Conservation (phyloP, 2,113 vertebrate genomes). For the Zosterops japonicus region DNA sequence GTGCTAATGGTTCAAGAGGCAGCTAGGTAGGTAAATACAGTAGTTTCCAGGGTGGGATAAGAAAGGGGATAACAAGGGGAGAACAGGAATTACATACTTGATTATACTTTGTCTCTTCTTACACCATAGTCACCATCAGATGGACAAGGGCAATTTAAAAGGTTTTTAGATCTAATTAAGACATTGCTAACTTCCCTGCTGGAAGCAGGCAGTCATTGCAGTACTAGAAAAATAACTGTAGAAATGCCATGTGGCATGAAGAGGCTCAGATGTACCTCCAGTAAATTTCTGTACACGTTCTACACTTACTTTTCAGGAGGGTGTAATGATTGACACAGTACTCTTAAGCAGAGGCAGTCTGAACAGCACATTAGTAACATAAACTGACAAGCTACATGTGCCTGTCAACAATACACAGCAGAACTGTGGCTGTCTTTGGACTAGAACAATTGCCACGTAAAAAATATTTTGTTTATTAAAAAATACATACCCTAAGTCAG, state of each 20-base stretch:
- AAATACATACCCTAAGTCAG: background rate
- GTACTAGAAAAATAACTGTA: background rate
- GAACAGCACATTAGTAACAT: background rate
- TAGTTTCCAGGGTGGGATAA: background rate
- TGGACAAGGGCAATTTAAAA: background rate
- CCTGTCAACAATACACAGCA: background rate
- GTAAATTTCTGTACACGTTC: background rate
- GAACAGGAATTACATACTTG: background rate
- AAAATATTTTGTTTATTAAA: background rate
- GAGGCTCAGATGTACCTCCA: background rate
- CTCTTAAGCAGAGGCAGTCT: background rate
- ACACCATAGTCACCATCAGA: background rate
- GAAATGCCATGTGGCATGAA: background rate
- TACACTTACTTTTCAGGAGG: background rate
- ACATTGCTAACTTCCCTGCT: background rate
- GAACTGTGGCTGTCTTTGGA: background rate
- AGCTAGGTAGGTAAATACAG: background rate
- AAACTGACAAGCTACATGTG: background rate
- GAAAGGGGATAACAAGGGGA: background rate
- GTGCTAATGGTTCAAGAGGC: background rate
- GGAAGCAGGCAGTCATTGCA: background rate
- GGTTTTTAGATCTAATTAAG: background rate
- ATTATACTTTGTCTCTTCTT: background rate
- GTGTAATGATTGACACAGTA: background rate
- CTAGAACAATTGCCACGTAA: background rate